A percentile compares a stretch with the other conserved stretches of the same genome.
These are phyloP conservation scores for Harpegnathos saltator DNA, from an alignment of 1,140 invertebrate genomes.

Conservation along the genomic window DNA sequence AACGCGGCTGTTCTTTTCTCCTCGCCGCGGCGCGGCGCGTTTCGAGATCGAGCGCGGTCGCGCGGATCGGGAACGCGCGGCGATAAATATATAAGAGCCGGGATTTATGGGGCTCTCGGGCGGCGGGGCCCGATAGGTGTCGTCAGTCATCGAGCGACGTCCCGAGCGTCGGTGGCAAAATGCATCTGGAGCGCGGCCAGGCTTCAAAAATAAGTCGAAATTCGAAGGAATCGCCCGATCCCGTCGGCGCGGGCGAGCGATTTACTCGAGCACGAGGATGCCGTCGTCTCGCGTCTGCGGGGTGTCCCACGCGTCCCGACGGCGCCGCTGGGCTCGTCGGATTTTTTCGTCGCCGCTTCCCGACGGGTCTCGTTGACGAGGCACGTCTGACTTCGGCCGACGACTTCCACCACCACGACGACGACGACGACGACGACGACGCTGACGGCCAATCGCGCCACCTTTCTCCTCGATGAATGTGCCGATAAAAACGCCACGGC, in stretches of 20 bases:
- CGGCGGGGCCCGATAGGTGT: conserved; percentile 38
- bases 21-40: background rate
- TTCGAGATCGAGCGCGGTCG: background rate
- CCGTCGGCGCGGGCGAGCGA: background rate
- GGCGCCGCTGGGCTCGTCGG: no score
- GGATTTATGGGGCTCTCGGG: conserved; percentile 32
- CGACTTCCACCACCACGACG: background rate
- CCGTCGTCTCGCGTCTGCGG: no score
- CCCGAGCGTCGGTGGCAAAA: conserved; percentile 50
- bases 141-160: conserved; percentile 60
- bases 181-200: conserved; percentile 69
- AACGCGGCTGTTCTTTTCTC: conserved; percentile 6
- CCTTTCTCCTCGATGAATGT: background rate
- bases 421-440: background rate
- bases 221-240: conserved; percentile 67
- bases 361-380: background rate
- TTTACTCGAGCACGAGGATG: conserved; percentile 11
- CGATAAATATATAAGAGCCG: conserved; percentile 63
- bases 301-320: no score
- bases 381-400: background rate
- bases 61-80: conserved; percentile 11
- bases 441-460: background rate
- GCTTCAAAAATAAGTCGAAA: conserved; percentile 71
- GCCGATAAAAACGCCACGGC: background rate
- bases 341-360: background rate